These are phyloP conservation scores for Phylloscopus trochilus DNA, from an alignment of 2,113 vertebrate genomes.

Conservation along the genomic window DNA sequence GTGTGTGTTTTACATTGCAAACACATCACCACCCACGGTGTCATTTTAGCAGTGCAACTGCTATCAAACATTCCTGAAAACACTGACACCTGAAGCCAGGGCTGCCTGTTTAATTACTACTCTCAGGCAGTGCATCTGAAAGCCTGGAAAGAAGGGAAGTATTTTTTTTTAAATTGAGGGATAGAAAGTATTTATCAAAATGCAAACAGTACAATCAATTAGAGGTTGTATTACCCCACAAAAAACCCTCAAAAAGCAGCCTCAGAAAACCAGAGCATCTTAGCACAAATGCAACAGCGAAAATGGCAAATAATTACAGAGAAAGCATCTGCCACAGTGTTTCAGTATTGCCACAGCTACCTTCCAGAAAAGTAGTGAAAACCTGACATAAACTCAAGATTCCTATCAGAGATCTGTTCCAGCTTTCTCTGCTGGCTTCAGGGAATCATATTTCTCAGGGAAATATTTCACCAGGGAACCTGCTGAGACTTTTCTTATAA, in stretches of 20 bases:
- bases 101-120: neutral
- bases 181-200: slow-evolving; percentile 2
- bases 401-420: neutral
- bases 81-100: neutral
- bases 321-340: neutral
- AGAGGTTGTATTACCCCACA: neutral
- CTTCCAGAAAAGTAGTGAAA: neutral
- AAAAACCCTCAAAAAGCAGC: too few relatives aligned
- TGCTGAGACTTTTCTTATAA: slow-evolving; percentile 36
- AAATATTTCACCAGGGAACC: neutral
- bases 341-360: neutral
- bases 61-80: slow-evolving; percentile 12
- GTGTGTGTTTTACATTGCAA: neutral
- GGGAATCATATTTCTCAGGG: neutral
- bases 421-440: neutral
- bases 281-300: neutral
- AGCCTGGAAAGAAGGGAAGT: neutral
- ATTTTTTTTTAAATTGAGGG: neutral
- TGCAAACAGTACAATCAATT: neutral
- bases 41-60: neutral
- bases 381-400: neutral
- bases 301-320: neutral
- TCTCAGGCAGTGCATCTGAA: neutral
- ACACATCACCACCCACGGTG: neutral
- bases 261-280: neutral